Evolutionary conservation across 2,797 vertebrate species (phyloP), one percentile per base, ranked within the genome.

Genomic region (Thalassophryne amazonica): DNA sequence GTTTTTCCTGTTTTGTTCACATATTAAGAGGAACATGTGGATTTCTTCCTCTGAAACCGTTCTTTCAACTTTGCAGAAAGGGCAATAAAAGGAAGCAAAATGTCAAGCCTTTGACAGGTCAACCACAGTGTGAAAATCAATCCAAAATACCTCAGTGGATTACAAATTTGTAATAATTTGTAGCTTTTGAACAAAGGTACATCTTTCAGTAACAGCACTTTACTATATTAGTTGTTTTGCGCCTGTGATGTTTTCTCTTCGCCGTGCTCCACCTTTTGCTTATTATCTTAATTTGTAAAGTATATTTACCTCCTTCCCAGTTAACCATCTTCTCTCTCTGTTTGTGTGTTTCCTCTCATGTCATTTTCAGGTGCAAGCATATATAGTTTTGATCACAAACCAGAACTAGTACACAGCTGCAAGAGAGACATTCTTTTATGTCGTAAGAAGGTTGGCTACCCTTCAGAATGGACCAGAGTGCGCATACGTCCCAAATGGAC

Each of bases 391-490:
- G 89, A 92, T 31, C 92, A 95, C 81, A 93, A 91, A 2, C 89
- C 93, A 30, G 92, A 93, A 46, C 82, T 95, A 3, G 88, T 89
- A 48, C 97, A 99, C 77, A 92, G 70, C 52, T 99, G 97, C 74
- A 88, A 90, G 59, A 73, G 76, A 30, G 92, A 98, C 71, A 63
- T 92, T 60, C 80, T 99, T 52, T 76, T 99, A 1, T 94, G 94
- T 48, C 87, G 92, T 60, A 83, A 85, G 22, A 94, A 87, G 41
- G 79, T 36, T 2, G 62, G 62, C 0, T 73, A 63, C 54, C 87
- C 90, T 40, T 79, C 87, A 6, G 79, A 80, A 6, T 99, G 96
- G 97, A 95, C 93, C 67, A 90, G 93, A 61, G 93, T 99, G 69
- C 91, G 97, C 27, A 86, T 72, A 11, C 89, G 93, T 19, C 95